Evolutionary conservation across 1,140 invertebrate genomes (phyloP), one percentile per base, ranked within the genome.

Genomic region (Drosophila takahashii): DNA sequence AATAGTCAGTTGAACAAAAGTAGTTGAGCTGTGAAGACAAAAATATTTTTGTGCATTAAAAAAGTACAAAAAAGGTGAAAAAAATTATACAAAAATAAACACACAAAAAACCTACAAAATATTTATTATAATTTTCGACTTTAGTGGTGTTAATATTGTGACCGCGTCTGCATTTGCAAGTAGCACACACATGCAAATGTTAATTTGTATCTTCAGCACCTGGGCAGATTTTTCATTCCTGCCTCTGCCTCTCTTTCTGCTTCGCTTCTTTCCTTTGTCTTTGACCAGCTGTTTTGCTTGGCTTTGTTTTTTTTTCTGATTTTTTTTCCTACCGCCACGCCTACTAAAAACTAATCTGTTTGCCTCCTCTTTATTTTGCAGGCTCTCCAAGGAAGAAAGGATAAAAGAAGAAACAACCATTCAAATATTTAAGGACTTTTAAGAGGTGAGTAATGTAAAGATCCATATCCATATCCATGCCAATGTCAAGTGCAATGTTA

Each of bases 401-500:
- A 13, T 11, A 45, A 52, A 41, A 52, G 16, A 51, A 39, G 16
- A 9, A 32, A 50, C 50, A 67, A 65, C 45, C 45, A 51, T 65
- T 59, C 59, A 78, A 81, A 69, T 86, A 86, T 76, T 87, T 87
- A 86, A 86, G 81, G 78, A 86, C 81, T 81, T 86, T 86, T 67
- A 85, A 85, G 81, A 86, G 83, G 83, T 86, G 39, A 87, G 81
- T 85, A 39, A 32, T 15, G 13, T 11, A 56, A 11, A 13, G 10
- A 56, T 51, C 41, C n/a, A n/a, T n/a, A 15, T 59, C 37, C 34
- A 37, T 45, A 59, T 32, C 44, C 52, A 29, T 47, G 42, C 9
- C 64, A 62, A 39, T 62, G 47, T 64, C 60, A 72, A 72, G 77
- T 62, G 47, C 50, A 75, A 37, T 65, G 45, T 34, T 51, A 64